phyloP scores from a whole-genome alignment of 2,797 vertebrate species.

The Coregonus ussuriensis region DNA sequence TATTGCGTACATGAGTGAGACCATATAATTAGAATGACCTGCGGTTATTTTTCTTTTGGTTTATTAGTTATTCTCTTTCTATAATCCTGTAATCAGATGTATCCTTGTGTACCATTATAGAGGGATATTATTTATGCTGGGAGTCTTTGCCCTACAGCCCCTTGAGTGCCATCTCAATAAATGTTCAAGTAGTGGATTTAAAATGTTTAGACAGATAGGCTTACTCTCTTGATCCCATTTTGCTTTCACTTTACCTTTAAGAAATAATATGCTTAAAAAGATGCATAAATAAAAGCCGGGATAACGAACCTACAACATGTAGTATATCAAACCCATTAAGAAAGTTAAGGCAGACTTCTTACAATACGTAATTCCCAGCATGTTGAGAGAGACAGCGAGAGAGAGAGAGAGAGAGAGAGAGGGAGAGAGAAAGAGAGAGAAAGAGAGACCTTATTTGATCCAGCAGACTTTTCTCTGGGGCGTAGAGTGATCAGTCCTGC shows the following conservation, averaged over 20 bases:
- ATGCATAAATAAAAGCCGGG: background rate
- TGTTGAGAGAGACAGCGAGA: background rate
- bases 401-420: background rate
- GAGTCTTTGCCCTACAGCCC: background rate
- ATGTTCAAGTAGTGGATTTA: background rate
- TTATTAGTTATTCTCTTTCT: background rate
- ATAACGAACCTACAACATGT: background rate
- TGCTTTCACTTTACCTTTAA: background rate
- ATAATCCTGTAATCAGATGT: background rate
- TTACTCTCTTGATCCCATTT: background rate
- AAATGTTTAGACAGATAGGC: background rate
- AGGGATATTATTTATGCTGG: background rate
- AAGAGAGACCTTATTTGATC: background rate
- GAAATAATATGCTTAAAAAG: background rate
- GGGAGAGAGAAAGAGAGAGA: background rate
- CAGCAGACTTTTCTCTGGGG: background rate
- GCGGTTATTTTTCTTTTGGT: background rate
- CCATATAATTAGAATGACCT: background rate
- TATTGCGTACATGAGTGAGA: background rate
- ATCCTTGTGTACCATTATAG: background rate
- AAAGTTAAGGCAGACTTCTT: background rate
- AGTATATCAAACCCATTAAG: background rate
- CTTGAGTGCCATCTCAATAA: background rate
- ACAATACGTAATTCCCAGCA: background rate
- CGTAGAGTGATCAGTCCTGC: background rate